phyloP scores from a whole-genome alignment of 2,797 vertebrate genomes.

The Takifugu rubripes region DNA sequence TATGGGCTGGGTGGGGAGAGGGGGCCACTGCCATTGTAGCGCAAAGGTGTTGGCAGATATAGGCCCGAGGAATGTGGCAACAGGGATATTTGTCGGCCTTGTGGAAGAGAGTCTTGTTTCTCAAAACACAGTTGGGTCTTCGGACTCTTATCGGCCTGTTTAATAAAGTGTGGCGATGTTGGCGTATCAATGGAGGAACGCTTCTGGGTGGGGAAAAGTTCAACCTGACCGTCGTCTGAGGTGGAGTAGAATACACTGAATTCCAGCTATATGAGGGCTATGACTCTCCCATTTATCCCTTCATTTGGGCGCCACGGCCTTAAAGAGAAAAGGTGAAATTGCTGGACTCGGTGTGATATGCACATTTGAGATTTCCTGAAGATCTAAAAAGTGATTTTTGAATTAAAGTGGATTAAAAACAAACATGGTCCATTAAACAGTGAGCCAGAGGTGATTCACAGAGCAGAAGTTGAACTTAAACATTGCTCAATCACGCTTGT shows the following conservation, averaged over 20 bases:
- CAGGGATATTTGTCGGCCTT: conserved; percentile 65
- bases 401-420: too few species aligned
- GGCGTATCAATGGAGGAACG: conserved; percentile 56
- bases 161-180: conserved; percentile 59
- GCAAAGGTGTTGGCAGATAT: conserved; percentile 82
- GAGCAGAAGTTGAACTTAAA: conserved; percentile 19
- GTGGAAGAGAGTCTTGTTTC: conserved; percentile 48
- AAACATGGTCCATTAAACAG: conserved; percentile 28
- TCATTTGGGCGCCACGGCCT: too few species aligned
- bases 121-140: conserved; percentile 56
- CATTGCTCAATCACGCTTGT: conserved; percentile 36
- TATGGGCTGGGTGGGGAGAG: conserved; percentile 66
- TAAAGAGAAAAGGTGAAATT: too few species aligned
- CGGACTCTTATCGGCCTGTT: conserved; percentile 69
- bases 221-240: conserved; percentile 27
- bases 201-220: conserved; percentile 40
- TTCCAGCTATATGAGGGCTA: neutral
- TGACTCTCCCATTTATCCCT: too few species aligned
- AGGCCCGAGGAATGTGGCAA: conserved; percentile 72
- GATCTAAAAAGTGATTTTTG: too few species aligned
- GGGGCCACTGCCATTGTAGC: conserved; percentile 71
- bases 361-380: too few species aligned
- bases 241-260: conserved; percentile 15
- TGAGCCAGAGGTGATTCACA: conserved; percentile 10
- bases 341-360: too few species aligned